These are phyloP conservation scores for Nettapus auritus DNA, from an alignment of 2,113 vertebrate species.

Conservation along the genomic window DNA sequence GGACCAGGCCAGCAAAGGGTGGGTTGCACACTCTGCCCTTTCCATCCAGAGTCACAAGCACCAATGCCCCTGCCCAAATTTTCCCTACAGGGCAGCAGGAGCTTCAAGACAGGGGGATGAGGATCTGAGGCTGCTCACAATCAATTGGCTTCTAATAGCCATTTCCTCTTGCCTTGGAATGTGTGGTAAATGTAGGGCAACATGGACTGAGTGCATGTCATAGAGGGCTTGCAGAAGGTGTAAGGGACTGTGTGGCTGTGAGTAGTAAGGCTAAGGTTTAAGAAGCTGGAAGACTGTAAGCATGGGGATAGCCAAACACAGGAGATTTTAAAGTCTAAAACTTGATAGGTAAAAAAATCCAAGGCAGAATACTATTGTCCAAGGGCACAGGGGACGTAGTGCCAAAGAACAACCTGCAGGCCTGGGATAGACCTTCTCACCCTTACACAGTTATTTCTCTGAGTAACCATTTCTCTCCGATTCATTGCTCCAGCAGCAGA, in stretches of 20 bases:
- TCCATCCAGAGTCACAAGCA: neutral
- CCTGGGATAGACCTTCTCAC: neutral
- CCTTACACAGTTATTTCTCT: neutral
- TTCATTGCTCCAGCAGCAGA: neutral
- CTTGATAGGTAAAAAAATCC: neutral
- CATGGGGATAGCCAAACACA: neutral
- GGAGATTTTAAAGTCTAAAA: neutral
- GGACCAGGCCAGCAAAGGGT: neutral
- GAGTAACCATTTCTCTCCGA: neutral
- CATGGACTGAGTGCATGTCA: neutral
- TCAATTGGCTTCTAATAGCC: neutral
- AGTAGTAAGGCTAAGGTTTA: neutral
- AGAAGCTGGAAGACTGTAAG: neutral
- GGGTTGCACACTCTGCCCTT: neutral
- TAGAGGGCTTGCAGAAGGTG: neutral
- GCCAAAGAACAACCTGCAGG: neutral
- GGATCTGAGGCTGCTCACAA: neutral
- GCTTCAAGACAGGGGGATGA: neutral
- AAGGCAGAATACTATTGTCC: neutral
- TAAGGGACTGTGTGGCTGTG: neutral
- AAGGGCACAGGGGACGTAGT: neutral
- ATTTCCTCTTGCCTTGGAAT: neutral
- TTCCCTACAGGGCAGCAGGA: neutral
- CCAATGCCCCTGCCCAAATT: neutral
- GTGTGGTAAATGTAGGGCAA: rapidly evolving